Base-by-base conservation (phyloP, 2,888 invertebrate species). In the Steinernema hermaphroditum region DNA sequence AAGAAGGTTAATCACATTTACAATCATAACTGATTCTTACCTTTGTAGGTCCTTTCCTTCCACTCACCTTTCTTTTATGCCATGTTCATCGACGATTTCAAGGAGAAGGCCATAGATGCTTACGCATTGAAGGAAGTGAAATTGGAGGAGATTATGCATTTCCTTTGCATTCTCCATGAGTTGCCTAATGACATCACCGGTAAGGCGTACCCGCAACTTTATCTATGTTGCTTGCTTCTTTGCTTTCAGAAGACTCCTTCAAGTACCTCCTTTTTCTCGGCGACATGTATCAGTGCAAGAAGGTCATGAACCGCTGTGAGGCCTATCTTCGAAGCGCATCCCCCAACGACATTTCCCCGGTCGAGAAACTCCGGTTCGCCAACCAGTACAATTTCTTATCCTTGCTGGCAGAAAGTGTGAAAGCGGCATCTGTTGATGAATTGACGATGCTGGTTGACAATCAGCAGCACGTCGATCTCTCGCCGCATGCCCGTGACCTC, bases 231-330 rank as follows among this genome's bases (percentile, higher is more conserved):
- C 6, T 19, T 46, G 9, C 14, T 14, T 41, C 41, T 9, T 14
- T 41, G 8, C 41, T 4, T 50, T 50, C 12, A 50, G 50, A 50
- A n/a, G 22, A 50, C 22, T 50, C 50, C 19, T 2, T 50, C 12
- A 12, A 22, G 12, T 22, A 50, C 24, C 50, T 50, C 4, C 50
- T 50, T 4, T 2, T 12, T 4, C 50, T 50, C 50, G 24, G 22
- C 19, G 50, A 50, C 24, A 50, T 50, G 50, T 50, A 50, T 24
- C 50, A 50, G 24, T 50, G 50, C 22, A 50, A 50, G 50, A 50
- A 22, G 50, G 50, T 50, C n/a, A 19, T 50, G 1, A 12, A 50
- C 12, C 50, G 24, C 8, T 50, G 50, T 24, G 50, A 50, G 24
- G 50, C n/a, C 2, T n/a, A 1, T 50, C 50, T 50, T 6, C 50